A percentile compares a stretch with the other conserved stretches of the same genome.
Conservation (phyloP, 2,888 invertebrate genomes). For the Himalopsyche kuldschensis region DNA sequence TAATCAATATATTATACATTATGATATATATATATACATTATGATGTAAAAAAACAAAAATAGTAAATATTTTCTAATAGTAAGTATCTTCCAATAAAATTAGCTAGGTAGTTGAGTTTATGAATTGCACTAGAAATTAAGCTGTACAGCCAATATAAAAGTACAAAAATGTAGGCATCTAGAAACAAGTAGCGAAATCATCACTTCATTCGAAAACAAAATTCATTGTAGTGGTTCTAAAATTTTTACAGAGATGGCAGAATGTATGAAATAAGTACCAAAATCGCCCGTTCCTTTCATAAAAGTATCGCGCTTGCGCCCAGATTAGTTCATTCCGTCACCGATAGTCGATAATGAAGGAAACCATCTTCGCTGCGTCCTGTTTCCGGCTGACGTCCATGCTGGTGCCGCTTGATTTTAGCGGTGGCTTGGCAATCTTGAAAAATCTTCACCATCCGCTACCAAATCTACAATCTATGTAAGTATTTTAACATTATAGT, state of each 20-base stretch:
- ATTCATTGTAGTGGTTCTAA: neutral
- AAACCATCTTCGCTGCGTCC: neutral
- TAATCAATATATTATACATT: too few species aligned
- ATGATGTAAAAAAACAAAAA: too few species aligned
- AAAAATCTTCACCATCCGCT: neutral
- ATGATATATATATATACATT: too few species aligned
- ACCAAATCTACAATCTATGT: neutral
- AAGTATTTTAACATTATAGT: neutral
- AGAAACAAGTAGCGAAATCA: neutral
- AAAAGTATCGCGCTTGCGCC: slow-evolving; percentile 19
- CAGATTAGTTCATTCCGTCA: neutral
- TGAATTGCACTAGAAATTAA: too few species aligned
- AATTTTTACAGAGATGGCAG: neutral
- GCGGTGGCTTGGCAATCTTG: neutral
- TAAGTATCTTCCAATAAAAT: too few species aligned
- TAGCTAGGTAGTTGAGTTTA: too few species aligned
- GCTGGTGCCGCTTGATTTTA: neutral
- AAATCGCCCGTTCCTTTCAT: neutral
- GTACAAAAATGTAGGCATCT: neutral
- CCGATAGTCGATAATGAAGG: neutral
- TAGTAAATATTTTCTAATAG: too few species aligned
- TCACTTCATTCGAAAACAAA: too few species aligned
- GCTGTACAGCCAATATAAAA: too few species aligned
- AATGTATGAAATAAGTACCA: neutral
- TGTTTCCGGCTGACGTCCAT: slow-evolving; percentile 12